Evolutionary conservation across 2,797 vertebrate genomes (phyloP).

Genomic region (Buphagus erythrorhynchus): DNA sequence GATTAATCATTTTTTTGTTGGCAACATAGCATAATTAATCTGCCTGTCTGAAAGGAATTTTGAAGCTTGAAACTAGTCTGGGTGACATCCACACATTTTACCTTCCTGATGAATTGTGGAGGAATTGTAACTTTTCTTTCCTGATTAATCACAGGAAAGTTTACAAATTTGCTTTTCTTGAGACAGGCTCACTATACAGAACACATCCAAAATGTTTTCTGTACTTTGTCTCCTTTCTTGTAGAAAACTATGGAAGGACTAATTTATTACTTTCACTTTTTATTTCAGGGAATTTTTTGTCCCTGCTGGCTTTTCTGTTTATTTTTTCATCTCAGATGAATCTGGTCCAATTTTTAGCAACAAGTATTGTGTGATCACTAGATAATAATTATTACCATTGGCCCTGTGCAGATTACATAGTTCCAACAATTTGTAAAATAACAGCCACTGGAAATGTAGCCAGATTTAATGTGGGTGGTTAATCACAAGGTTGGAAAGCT

Average conservation of each 20-base stretch:
- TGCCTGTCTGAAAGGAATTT: background rate
- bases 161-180: background rate
- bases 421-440: constrained; percentile 23
- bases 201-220: background rate
- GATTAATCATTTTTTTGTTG: background rate
- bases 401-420: background rate
- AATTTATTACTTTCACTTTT: background rate
- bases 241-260: background rate
- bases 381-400: background rate
- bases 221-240: background rate
- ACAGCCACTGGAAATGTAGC: background rate
- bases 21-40: background rate
- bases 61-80: background rate
- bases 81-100: background rate
- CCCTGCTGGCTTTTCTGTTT: background rate
- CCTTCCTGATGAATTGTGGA: background rate
- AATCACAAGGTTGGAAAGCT: constrained; percentile 36
- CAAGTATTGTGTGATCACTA: background rate
- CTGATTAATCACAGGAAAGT: background rate
- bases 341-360: background rate
- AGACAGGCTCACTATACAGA: background rate
- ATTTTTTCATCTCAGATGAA: background rate
- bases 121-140: background rate
- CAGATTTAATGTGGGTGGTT: constrained; percentile 46
- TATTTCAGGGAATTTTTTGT: background rate